phyloP scores from a whole-genome alignment of 2,888 invertebrate species.

The Pedicia rivosa region DNA sequence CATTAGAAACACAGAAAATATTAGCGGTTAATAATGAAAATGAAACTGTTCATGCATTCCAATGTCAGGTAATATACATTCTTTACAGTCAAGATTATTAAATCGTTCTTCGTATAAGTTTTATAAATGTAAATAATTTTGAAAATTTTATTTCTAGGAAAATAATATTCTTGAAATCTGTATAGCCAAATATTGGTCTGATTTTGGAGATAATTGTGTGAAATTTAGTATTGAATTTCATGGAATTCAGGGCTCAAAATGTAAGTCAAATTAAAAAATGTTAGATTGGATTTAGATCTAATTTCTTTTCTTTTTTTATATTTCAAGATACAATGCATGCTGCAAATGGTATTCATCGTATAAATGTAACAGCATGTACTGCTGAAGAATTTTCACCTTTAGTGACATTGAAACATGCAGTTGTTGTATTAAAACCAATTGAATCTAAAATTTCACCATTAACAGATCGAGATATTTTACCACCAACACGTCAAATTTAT shows the following conservation, averaged over 20 bases:
- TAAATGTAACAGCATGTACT: constrained; percentile 53
- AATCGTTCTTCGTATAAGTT: too few relatives aligned
- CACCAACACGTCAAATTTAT: constrained; percentile 78
- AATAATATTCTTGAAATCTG: constrained; percentile 66
- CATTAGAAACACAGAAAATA: constrained; percentile 35
- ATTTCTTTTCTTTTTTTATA: not conserved
- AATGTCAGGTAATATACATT: too few relatives aligned
- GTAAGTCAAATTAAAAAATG: too few relatives aligned
- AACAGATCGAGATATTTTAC: constrained; percentile 68
- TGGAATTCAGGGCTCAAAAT: too few relatives aligned
- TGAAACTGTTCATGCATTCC: constrained; percentile 53
- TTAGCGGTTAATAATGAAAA: constrained; percentile 46
- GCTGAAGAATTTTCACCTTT: constrained; percentile 66
- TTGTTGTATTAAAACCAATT: constrained; percentile 60
- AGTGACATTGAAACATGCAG: constrained; percentile 56
- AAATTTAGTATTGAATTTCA: constrained; percentile 67
- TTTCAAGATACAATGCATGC: constrained; percentile 47
- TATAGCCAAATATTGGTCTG: constrained; percentile 92
- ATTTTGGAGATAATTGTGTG: constrained; percentile 57
- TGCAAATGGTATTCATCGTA: constrained; percentile 54
- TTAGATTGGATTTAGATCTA: too few relatives aligned
- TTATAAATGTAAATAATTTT: too few relatives aligned
- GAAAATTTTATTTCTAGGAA: too few relatives aligned
- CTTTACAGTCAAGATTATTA: too few relatives aligned
- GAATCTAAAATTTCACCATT: constrained; percentile 70